These are phyloP conservation scores for Dasysyrphus albostriatus DNA, from an alignment of 2,888 invertebrate genomes.

Conservation along the genomic window DNA sequence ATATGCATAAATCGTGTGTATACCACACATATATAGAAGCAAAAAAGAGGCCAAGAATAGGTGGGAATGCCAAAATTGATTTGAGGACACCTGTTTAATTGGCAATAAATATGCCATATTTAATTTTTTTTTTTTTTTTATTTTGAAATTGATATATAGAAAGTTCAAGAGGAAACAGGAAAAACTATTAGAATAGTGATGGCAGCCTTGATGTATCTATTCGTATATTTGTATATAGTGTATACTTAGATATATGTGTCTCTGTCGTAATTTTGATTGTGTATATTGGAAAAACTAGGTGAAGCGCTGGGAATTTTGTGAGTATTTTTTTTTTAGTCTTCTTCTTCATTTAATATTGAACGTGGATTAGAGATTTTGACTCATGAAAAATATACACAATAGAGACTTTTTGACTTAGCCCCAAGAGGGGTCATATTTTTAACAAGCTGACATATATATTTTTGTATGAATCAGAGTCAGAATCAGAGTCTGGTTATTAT, in stretches of 20 bases:
- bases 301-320: conserved; percentile 1
- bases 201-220: conserved; percentile 1
- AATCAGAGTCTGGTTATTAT: too few relatives aligned
- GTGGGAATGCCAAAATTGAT: conserved; percentile 34
- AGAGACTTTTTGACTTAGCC: neutral
- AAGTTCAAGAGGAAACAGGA: conserved; percentile 34
- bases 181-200: conserved; percentile 46
- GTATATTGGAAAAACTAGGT: conserved; percentile 23
- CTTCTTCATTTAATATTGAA: neutral
- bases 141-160: conserved; percentile 1
- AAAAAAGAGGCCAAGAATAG: conserved; percentile 32
- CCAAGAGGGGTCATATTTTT: neutral
- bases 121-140: neutral
- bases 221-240: neutral
- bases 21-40: neutral
- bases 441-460: neutral
- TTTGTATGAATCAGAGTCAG: neutral
- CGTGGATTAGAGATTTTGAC: neutral
- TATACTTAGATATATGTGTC: neutral
- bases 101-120: conserved; percentile 54
- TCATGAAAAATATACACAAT: neutral
- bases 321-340: neutral
- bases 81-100: conserved; percentile 72
- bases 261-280: neutral
- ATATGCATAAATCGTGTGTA: conserved; percentile 50